Base-by-base conservation (phyloP, 2,113 vertebrate genomes). In the Calidris pygmaea region DNA sequence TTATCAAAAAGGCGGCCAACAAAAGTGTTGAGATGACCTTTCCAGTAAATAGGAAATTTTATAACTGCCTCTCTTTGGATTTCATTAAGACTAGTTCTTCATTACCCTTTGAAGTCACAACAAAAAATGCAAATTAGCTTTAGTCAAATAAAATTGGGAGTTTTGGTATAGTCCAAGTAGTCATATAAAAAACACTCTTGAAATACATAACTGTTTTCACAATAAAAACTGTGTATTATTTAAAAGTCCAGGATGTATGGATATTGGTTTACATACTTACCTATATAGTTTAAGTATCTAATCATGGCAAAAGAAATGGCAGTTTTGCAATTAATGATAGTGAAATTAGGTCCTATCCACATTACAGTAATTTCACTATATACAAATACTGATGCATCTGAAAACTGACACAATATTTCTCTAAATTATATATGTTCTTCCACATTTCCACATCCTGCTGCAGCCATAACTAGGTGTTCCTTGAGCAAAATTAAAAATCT, bases 171-270 rank as follows among this genome's bases (percentile, higher is more conserved):
- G 29, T 39, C 3, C 20, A 75, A 48, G 14, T 3, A 73, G 27
- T 53, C 4, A 2, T 12, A 56, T 43, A 30, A 55, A 86, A 67
- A 3, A 0, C 0, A 7, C 21, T 4, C 10, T 41, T 75, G 9
- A 68, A 68, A 73, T 34, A 91, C 5, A 37, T 21, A 67, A 24
- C 8, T 72, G 27, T 50, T 89, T 59, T 53, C 37, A 70, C 8
- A 76, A 75, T 32, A 43, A 87, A 65, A 60, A 10, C 4, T 19
- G 29, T 0, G 0, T 23, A 24, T 60, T 67, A 71, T 68, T 94
- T 85, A 30, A 29, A 92, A 2, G 1, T 27, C 5, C 22, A 75
- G 45, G 30, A 83, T 85, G 18, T 60, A 73, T 0, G 0, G 45
- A 21, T 71, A 71, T 1, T 50, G 12, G 11, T 62, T 91, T 72